Conservation (phyloP, 1,140 invertebrate genomes). For the Spodoptera frugiperda region DNA sequence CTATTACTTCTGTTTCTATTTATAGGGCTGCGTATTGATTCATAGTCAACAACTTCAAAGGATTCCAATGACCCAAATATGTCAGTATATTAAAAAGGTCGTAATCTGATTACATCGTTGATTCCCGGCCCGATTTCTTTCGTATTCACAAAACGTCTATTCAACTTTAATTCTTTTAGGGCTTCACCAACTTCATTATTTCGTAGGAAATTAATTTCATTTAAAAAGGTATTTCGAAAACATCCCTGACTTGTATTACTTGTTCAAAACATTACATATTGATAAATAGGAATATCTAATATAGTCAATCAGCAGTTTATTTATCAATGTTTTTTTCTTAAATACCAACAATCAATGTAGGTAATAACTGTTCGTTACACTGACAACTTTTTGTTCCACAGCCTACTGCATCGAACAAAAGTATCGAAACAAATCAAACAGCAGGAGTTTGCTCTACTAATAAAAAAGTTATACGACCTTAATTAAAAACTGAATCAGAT, state of each 20-base stretch:
- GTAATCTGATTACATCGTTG: slow-evolving; percentile 54
- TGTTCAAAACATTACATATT: too few species aligned
- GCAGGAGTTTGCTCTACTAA: slow-evolving; percentile 36
- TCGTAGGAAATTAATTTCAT: slow-evolving; percentile 24
- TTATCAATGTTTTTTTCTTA: too few species aligned
- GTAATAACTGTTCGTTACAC: slow-evolving; percentile 6
- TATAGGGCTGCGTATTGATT: slow-evolving; percentile 42
- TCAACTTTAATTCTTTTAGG: slow-evolving; percentile 35
- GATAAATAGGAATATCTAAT: too few species aligned
- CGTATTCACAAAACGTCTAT: slow-evolving; percentile 40
- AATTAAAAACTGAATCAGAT: slow-evolving; percentile 80
- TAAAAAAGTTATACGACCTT: slow-evolving; percentile 65
- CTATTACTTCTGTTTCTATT: slow-evolving; percentile 39
- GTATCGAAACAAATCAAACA: slow-evolving; percentile 20
- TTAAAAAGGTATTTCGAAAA: background rate
- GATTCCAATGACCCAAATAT: slow-evolving; percentile 60
- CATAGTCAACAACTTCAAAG: slow-evolving; percentile 53
- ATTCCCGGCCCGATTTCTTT: slow-evolving; percentile 40
- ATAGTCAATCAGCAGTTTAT: too few species aligned
- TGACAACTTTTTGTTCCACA: background rate
- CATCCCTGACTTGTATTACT: too few species aligned
- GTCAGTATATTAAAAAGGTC: slow-evolving; percentile 55
- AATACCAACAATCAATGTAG: background rate
- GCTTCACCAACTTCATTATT: slow-evolving; percentile 37
- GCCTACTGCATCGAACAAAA: slow-evolving; percentile 7